A percentile compares a stretch with the other conserved stretches of the same genome.
phyloP scores from a whole-genome alignment of 2,113 vertebrate genomes.

The Paramisgurnus dabryanus region DNA sequence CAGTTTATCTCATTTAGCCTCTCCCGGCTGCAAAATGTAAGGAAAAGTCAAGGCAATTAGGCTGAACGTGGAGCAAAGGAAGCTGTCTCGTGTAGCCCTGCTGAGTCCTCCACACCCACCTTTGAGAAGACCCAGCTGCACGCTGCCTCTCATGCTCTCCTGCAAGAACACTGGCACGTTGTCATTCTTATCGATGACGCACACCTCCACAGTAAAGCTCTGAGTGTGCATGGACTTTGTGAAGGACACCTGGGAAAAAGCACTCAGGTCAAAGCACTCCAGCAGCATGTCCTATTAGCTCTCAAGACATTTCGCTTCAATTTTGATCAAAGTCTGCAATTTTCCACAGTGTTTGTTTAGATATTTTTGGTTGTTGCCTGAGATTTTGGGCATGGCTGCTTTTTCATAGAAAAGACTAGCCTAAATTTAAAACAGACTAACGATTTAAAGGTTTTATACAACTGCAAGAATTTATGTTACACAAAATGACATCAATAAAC shows the following conservation, averaged over 20 bases:
- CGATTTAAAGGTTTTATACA: background rate
- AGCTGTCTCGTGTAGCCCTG: background rate
- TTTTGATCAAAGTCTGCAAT: background rate
- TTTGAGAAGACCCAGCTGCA: conserved; percentile 78
- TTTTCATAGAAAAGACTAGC: background rate
- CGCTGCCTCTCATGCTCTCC: conserved; percentile 71
- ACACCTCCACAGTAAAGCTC: conserved; percentile 70
- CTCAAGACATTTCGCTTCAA: background rate
- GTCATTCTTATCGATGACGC: conserved; percentile 78
- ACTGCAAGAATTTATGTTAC: background rate
- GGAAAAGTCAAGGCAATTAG: conserved; percentile 10
- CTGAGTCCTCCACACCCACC: conserved; percentile 46
- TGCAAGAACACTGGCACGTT: conserved; percentile 74
- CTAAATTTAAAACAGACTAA: background rate
- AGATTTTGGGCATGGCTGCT: background rate
- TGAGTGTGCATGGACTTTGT: conserved; percentile 67
- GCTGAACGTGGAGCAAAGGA: background rate
- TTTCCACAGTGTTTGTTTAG: background rate
- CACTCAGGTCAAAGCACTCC: conserved; percentile 45
- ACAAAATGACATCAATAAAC: background rate
- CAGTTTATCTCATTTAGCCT: conserved; percentile 4
- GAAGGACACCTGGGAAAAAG: conserved; percentile 66
- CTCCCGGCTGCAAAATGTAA: background rate
- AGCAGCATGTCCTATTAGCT: background rate
- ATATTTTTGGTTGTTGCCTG: conserved; percentile 23